Percentiles rank a stretch among this genome's conserved stretches.
Conservation (phyloP, 2,797 vertebrate species). For the Fistularia tabacaria region DNA sequence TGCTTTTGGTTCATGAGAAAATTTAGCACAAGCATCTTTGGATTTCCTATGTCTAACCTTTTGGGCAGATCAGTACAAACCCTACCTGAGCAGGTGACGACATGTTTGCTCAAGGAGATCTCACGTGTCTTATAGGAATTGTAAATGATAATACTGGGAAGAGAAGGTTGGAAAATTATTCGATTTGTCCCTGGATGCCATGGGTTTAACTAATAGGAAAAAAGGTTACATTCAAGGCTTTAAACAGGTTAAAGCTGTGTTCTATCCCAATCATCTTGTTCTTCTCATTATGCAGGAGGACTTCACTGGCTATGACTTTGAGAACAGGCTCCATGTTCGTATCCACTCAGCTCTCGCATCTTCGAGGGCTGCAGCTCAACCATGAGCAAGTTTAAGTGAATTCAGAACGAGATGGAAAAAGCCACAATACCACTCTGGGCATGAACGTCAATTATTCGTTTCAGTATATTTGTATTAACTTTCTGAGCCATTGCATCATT, state of each 20-base stretch:
- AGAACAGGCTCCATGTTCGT: slow-evolving; percentile 96
- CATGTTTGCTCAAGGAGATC: too few relatives aligned
- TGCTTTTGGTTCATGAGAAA: too few relatives aligned
- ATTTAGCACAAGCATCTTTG: too few relatives aligned
- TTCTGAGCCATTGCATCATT: slow-evolving; percentile 21
- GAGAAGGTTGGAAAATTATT: too few relatives aligned
- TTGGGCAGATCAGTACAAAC: too few relatives aligned
- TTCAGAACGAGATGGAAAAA: slow-evolving; percentile 14
- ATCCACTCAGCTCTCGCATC: slow-evolving; percentile 95
- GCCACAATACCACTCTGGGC: slow-evolving; percentile 14
- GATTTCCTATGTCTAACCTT: too few relatives aligned
- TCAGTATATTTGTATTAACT: slow-evolving; percentile 22
- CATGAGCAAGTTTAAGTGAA: slow-evolving; percentile 65
- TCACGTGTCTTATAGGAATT: too few relatives aligned
- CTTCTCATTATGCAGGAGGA: slow-evolving; percentile 81
- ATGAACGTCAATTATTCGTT: slow-evolving; percentile 18
- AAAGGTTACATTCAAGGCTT: too few relatives aligned
- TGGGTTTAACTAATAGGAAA: too few relatives aligned
- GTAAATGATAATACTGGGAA: too few relatives aligned
- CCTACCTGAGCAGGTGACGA: too few relatives aligned
- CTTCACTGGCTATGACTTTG: slow-evolving; percentile 94
- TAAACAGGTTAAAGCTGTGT: not conserved
- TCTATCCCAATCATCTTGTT: not conserved
- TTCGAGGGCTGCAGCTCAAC: slow-evolving; percentile 80
- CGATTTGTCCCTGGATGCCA: too few relatives aligned